phyloP scores from a whole-genome alignment of 2,113 vertebrate genomes.

The Dicaeum eximium region DNA sequence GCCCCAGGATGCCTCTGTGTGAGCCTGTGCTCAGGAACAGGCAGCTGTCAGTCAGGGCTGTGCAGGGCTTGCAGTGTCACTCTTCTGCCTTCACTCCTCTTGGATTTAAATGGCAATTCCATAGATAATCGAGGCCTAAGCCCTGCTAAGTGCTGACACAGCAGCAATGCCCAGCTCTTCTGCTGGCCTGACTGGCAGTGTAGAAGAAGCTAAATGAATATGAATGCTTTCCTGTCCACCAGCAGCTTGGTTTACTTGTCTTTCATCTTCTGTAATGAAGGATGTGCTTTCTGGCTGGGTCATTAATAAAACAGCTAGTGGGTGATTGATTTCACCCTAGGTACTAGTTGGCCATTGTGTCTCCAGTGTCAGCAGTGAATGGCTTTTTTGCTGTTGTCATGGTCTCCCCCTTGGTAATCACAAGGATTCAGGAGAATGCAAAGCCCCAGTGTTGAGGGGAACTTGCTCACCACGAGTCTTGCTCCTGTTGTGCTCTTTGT shows the following conservation, averaged over 20 bases:
- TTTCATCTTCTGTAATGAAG: conserved; percentile 44
- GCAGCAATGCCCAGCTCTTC: neutral
- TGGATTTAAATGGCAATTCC: neutral
- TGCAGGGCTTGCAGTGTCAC: neutral
- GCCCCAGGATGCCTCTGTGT: neutral
- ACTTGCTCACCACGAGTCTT: neutral
- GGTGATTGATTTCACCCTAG: conserved; percentile 44
- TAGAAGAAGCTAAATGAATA: conserved; percentile 27
- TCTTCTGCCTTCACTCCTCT: neutral
- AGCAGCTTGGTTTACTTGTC: conserved; percentile 32
- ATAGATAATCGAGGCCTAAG: neutral
- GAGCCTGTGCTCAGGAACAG: neutral
- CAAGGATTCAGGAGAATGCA: conserved; percentile 20
- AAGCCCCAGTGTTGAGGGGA: neutral
- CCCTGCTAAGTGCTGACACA: neutral
- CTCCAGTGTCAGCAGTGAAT: conserved; percentile 39
- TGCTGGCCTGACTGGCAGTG: neutral
- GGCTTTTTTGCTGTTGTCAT: conserved; percentile 59
- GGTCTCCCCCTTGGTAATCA: conserved; percentile 35
- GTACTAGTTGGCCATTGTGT: conserved; percentile 39
- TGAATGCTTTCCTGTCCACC: conserved; percentile 17
- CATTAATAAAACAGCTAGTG: conserved; percentile 37
- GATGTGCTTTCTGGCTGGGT: conserved; percentile 14
- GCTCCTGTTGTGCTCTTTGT: neutral
- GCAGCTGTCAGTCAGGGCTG: neutral